Percentiles rank a stretch among this genome's conserved stretches.
Evolutionary conservation across 2,113 vertebrate genomes (phyloP).

Genomic region (Cyprinus carpio): DNA sequence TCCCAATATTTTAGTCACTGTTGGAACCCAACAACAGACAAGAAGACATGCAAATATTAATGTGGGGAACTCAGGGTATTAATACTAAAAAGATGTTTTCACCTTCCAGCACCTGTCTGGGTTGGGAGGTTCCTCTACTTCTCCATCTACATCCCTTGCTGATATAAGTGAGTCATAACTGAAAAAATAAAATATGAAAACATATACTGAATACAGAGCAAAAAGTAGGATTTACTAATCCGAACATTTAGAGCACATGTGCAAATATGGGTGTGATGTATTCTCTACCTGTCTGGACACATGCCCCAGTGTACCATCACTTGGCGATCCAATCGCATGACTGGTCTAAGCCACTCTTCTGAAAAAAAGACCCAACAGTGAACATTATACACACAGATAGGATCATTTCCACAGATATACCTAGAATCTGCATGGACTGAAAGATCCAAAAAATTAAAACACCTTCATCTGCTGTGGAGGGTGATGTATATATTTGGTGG

Average conservation of each 20-base stretch:
- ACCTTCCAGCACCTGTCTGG: constrained; percentile 91
- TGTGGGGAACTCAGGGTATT: background rate
- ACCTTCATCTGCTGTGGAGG: constrained; percentile 88
- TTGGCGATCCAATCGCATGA: constrained; percentile 89
- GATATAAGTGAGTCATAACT: constrained; percentile 95
- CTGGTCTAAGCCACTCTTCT: constrained; percentile 96
- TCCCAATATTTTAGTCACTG: background rate
- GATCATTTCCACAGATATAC: background rate
- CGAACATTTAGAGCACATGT: background rate
- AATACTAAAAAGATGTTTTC: constrained; percentile 18
- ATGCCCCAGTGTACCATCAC: constrained; percentile 94
- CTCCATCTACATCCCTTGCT: constrained; percentile 84
- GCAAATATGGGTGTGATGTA: background rate
- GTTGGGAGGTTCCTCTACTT: constrained; percentile 87
- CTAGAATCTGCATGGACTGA: background rate
- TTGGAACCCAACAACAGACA: background rate
- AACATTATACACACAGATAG: background rate
- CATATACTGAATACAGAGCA: background rate
- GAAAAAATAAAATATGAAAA: background rate
- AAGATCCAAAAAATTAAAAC: background rate
- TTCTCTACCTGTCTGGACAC: constrained; percentile 79
- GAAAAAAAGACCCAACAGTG: constrained; percentile 59
- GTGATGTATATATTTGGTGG: constrained; percentile 85
- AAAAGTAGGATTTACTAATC: background rate
- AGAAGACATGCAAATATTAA: background rate